phyloP scores from a whole-genome alignment of 2,113 vertebrate genomes.

The Poeciliopsis occidentalis region DNA sequence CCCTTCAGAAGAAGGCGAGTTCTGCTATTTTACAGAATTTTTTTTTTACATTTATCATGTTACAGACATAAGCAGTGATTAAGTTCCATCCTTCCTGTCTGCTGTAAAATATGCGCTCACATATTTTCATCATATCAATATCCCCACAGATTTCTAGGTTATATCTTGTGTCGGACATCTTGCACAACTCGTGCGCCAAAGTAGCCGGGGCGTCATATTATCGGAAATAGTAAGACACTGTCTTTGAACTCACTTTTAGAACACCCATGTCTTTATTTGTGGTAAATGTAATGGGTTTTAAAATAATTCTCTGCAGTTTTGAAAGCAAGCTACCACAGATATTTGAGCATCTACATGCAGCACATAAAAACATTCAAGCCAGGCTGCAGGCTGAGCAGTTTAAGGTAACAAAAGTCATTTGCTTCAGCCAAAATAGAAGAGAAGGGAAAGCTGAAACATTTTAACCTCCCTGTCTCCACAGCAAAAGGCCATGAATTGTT shows the following conservation, averaged over 20 bases:
- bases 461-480: constrained; percentile 31
- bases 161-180: constrained; percentile 83
- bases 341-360: constrained; percentile 80
- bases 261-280: background rate
- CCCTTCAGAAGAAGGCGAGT: constrained; percentile 79
- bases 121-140: background rate
- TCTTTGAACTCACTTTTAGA: background rate
- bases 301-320: constrained; percentile 70
- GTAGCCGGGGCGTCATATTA: constrained; percentile 84
- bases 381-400: constrained; percentile 85
- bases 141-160: constrained; percentile 78
- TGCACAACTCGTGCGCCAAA: constrained; percentile 85
- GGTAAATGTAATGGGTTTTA: background rate
- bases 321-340: constrained; percentile 81
- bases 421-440: background rate
- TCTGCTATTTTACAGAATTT: background rate
- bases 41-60: too few species aligned
- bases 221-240: constrained; percentile 81
- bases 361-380: constrained; percentile 81
- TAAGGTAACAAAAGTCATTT: constrained; percentile 69
- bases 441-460: background rate
- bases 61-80: too few species aligned
- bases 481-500: constrained; percentile 84
- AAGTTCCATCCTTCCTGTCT: too few species aligned
- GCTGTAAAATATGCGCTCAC: too few species aligned